Percentiles rank a stretch among this genome's conserved stretches.
These are phyloP conservation scores for Drosophila niveifrons DNA, from an alignment of 2,888 invertebrate species.

Conservation along the genomic window DNA sequence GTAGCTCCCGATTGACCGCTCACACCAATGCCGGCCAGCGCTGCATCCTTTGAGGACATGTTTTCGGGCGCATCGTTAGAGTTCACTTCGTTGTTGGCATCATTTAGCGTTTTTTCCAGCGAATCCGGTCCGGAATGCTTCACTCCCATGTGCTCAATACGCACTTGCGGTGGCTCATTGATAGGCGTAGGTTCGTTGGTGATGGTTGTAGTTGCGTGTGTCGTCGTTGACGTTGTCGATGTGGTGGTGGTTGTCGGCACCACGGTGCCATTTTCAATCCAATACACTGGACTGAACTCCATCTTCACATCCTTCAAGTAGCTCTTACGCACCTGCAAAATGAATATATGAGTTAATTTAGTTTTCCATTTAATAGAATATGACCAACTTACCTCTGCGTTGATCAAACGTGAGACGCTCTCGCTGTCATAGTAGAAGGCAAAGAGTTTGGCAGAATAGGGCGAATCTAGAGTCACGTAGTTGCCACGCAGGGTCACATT, in stretches of 20 bases:
- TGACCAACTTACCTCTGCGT: constrained; percentile 75
- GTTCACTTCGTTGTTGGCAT: constrained; percentile 72
- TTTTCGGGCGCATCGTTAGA: constrained; percentile 82
- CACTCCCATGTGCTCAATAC: constrained; percentile 76
- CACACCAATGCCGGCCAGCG: constrained; percentile 71
- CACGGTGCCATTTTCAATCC: constrained; percentile 90
- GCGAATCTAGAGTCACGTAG: constrained; percentile 90
- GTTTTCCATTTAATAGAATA: no score
- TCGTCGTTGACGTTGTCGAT: constrained; percentile 88
- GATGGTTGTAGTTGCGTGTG: constrained; percentile 86
- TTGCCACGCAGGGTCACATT: constrained; percentile 92
- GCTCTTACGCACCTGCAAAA: constrained; percentile 86
- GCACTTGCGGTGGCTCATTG: constrained; percentile 85
- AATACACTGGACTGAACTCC: constrained; percentile 92
- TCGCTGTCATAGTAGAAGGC: constrained; percentile 86
- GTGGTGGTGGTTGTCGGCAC: constrained; percentile 91
- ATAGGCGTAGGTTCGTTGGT: constrained; percentile 86
- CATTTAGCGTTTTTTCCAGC: constrained; percentile 78
- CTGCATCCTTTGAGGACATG: constrained; percentile 78
- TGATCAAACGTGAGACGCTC: constrained; percentile 83
- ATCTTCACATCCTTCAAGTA: constrained; percentile 89
- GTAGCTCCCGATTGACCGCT: constrained; percentile 31
- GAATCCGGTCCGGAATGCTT: constrained; percentile 81
- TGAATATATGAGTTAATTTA: no score
- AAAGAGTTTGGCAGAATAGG: constrained; percentile 90